Percentiles rank a stretch among this genome's conserved stretches.
Evolutionary conservation across 2,888 invertebrate species (phyloP).

Genomic region (Polydrusus cervinus): DNA sequence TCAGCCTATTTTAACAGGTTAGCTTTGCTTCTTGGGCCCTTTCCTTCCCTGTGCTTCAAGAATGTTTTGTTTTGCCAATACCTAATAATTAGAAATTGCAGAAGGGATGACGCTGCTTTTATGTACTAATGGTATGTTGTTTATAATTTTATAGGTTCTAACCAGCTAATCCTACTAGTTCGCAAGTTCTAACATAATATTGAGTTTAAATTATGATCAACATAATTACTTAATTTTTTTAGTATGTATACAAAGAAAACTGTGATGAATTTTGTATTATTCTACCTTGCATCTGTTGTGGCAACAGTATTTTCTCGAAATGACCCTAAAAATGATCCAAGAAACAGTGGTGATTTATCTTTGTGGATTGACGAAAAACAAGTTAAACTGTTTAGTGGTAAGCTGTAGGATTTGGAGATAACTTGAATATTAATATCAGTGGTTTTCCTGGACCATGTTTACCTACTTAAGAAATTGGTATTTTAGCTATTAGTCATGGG

Average conservation of each 20-base stretch:
- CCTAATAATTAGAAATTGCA: constrained; percentile 33
- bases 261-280: constrained; percentile 62
- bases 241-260: constrained; percentile 61
- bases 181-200: constrained; percentile 16
- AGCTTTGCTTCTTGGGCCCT: constrained; percentile 36
- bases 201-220: not conserved
- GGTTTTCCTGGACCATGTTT: too few relatives aligned
- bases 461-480: too few relatives aligned
- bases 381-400: constrained; percentile 93
- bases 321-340: constrained; percentile 69
- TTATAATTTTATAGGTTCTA: constrained; percentile 28
- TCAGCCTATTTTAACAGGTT: constrained; percentile 35
- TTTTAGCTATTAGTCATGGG: too few relatives aligned
- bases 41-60: constrained; percentile 36
- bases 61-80: constrained; percentile 33
- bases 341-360: constrained; percentile 78
- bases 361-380: constrained; percentile 94
- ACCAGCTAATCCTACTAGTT: constrained; percentile 30
- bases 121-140: constrained; percentile 43
- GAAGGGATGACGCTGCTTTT: constrained; percentile 42
- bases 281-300: constrained; percentile 59
- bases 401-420: constrained; percentile 61
- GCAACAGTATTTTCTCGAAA: constrained; percentile 63
- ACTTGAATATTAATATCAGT: constrained; percentile 44
- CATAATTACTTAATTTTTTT: constrained; percentile 55